These are phyloP conservation scores for Cephonodes hylas DNA, from an alignment of 2,888 invertebrate species.

Conservation along the genomic window DNA sequence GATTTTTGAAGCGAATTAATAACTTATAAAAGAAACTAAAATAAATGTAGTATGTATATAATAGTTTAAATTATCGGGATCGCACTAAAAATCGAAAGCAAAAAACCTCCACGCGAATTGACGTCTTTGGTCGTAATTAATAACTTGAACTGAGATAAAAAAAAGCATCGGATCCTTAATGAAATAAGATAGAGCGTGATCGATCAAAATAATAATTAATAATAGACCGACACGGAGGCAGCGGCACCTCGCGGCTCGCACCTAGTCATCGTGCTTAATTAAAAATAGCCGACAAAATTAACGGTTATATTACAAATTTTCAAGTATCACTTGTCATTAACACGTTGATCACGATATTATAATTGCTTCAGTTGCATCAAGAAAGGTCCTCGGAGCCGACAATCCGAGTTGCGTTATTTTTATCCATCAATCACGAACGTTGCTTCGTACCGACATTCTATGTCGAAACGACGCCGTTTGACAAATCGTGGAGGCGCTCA, in stretches of 20 bases:
- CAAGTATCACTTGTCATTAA: conserved; percentile 55
- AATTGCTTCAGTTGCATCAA: conserved; percentile 36
- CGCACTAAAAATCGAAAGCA: neutral
- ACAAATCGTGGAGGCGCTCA: conserved; percentile 35
- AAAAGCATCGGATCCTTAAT: conserved; percentile 64
- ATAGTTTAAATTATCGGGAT: no score
- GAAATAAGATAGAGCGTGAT: conserved; percentile 74
- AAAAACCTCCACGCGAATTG: conserved; percentile 19
- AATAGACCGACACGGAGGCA: conserved; percentile 68
- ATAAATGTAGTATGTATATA: no score
- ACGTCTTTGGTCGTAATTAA: conserved; percentile 47
- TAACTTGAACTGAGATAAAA: conserved; percentile 52
- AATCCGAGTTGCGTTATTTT: conserved; percentile 51
- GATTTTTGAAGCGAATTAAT: no score
- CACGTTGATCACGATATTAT: conserved; percentile 37
- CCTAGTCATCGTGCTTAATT: conserved; percentile 79
- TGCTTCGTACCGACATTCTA: conserved; percentile 32
- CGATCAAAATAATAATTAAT: conserved; percentile 80
- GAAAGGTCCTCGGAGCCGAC: conserved; percentile 25
- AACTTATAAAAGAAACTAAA: no score
- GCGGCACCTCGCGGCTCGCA: conserved; percentile 70
- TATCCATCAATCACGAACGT: conserved; percentile 57
- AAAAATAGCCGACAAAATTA: conserved; percentile 73
- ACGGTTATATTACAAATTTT: conserved; percentile 69
- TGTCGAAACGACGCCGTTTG: conserved; percentile 40